Conservation (phyloP, 1,140 invertebrate genomes). For the Drosophila setifemur region DNA sequence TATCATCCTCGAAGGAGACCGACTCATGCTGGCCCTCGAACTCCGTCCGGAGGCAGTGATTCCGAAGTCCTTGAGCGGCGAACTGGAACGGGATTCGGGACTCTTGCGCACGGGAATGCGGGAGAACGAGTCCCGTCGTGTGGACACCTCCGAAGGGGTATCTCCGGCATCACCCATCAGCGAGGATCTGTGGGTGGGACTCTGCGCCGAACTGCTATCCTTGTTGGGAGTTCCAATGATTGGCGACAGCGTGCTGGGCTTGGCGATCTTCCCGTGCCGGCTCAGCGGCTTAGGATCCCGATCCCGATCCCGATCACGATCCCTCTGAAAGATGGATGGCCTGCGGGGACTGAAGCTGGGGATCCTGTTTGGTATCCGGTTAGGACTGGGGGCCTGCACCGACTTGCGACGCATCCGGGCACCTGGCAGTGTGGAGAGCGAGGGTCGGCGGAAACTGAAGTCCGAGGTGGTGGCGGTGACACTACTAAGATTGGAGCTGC, state of each 20-base stretch:
- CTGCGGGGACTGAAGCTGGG: constrained; percentile 37
- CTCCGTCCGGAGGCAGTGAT: constrained; percentile 27
- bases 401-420: constrained; percentile 57
- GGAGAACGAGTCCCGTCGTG: constrained; percentile 65
- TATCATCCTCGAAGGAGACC: constrained; percentile 53
- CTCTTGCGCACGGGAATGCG: constrained; percentile 68
- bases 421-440: constrained; percentile 62
- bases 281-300: constrained; percentile 3
- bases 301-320: too few relatives aligned
- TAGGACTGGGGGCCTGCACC: constrained; percentile 29
- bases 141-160: constrained; percentile 51
- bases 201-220: constrained; percentile 68
- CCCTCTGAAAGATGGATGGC: constrained; percentile 33
- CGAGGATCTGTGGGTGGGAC: constrained; percentile 55
- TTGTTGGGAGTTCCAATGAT: constrained; percentile 82
- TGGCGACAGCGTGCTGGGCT: constrained; percentile 75
- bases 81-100: constrained; percentile 60
- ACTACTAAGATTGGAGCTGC: constrained; percentile 77
- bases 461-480: constrained; percentile 72
- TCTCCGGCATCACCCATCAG: constrained; percentile 18
- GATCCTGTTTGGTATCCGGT: constrained; percentile 8
- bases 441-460: constrained; percentile 70
- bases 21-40: constrained; percentile 54
- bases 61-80: constrained; percentile 41
- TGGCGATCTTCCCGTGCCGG: constrained; percentile 65